These are phyloP conservation scores for Resseliella maxima DNA, from an alignment of 2,888 invertebrate species.

Conservation along the genomic window DNA sequence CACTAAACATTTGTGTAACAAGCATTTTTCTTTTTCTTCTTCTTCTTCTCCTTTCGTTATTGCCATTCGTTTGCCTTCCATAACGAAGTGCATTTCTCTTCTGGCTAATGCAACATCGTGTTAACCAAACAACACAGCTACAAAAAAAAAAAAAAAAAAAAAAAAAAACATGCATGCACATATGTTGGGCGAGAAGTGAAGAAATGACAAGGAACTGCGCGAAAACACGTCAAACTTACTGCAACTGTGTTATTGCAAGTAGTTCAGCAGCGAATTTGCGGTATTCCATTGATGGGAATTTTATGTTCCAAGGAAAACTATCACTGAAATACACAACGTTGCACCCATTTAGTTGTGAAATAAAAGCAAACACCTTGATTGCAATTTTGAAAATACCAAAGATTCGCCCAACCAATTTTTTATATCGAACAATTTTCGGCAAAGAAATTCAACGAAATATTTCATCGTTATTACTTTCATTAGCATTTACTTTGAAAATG, in stretches of 20 bases:
- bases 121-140: constrained; percentile 46
- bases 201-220: constrained; percentile 36
- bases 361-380: constrained; percentile 15
- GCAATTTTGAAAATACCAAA: neutral
- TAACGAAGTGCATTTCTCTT: constrained; percentile 23
- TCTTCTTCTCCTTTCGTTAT: neutral
- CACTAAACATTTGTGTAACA: constrained; percentile 53
- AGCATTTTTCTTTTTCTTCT: neutral
- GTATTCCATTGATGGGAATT: constrained; percentile 11
- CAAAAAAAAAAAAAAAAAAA: neutral
- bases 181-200: neutral
- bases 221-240: constrained; percentile 2
- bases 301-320: constrained; percentile 10
- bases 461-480: constrained; percentile 7
- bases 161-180: neutral
- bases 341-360: neutral
- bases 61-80: neutral
- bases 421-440: neutral
- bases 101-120: constrained; percentile 27
- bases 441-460: neutral
- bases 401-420: no score
- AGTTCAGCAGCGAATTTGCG: constrained; percentile 46
- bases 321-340: neutral
- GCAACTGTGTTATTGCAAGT: constrained; percentile 38
- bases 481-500: neutral